A percentile compares a stretch with the other conserved stretches of the same genome.
Evolutionary conservation across 1,140 invertebrate genomes (phyloP).

Genomic region (Zaprionus vittiger): DNA sequence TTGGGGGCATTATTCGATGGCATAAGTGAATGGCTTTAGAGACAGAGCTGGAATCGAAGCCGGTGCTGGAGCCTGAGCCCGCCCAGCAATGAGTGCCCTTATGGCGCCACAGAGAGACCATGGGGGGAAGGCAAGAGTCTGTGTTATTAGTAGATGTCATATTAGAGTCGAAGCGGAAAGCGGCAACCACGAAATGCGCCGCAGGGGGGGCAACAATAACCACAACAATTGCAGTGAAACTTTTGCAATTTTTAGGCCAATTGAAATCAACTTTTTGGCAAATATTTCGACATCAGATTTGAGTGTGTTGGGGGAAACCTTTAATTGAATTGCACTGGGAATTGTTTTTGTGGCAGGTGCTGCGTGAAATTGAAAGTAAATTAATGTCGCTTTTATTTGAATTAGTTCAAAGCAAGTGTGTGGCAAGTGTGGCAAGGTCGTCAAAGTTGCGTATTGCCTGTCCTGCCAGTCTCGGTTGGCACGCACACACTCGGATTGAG

Average conservation of each 20-base stretch:
- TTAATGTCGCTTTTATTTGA: constrained; percentile 31
- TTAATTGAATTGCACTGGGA: constrained; percentile 28
- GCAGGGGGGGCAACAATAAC: constrained; percentile 45
- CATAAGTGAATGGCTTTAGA: constrained; percentile 69
- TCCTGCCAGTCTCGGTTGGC: constrained; percentile 3
- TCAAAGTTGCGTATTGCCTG: constrained; percentile 60
- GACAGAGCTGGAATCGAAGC: not conserved
- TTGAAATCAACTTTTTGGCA: constrained; percentile 47
- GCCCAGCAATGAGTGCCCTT: constrained; percentile 59
- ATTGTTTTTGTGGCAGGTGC: constrained; percentile 29
- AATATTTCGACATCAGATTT: constrained; percentile 65
- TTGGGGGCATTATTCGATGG: constrained; percentile 32
- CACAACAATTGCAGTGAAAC: constrained; percentile 32
- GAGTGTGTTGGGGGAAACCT: constrained; percentile 14
- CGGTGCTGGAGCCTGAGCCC: constrained; percentile 21
- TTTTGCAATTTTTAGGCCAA: constrained; percentile 53
- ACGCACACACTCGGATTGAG: constrained; percentile 26
- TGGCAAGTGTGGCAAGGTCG: constrained; percentile 38
- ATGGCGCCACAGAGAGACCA: constrained; percentile 13
- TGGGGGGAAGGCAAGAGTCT: constrained; percentile 8
- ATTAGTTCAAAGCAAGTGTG: constrained; percentile 45
- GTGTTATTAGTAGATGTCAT: constrained; percentile 78
- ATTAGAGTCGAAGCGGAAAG: constrained; percentile 59
- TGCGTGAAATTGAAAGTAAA: constrained; percentile 39
- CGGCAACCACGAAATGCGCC: constrained; percentile 65